A percentile compares a stretch with the other conserved stretches of the same genome.
Conservation (phyloP, 92 coral and sea anemone genomes). For the Nematostella vectensis region DNA sequence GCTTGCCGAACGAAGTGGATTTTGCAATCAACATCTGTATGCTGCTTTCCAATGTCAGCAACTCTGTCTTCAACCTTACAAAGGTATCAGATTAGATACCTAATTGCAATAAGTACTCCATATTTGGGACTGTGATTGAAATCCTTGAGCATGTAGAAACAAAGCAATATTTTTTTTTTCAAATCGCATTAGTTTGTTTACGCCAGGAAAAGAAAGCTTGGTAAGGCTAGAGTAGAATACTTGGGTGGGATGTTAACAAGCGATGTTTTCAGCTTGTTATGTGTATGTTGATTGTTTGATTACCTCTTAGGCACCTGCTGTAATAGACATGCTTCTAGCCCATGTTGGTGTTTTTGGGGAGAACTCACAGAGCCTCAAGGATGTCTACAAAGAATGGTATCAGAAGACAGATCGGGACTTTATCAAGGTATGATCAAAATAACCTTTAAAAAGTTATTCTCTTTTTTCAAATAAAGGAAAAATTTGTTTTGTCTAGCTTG, state of each 20-base stretch:
- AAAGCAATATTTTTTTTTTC: no score
- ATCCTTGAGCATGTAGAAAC: not conserved
- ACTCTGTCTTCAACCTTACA: constrained; percentile 93
- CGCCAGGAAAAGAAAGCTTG: no score
- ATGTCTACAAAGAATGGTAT: constrained; percentile 85
- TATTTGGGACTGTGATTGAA: not conserved
- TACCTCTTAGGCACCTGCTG: constrained; percentile 82
- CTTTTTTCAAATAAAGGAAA: not conserved
- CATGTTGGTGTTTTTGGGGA: constrained; percentile 85
- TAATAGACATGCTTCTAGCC: constrained; percentile 84
- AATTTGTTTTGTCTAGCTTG: not conserved
- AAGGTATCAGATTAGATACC: no score
- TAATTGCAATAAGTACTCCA: not conserved
- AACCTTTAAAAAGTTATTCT: not conserved
- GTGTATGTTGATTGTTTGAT: constrained; percentile 4
- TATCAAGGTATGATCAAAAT: constrained; percentile 34
- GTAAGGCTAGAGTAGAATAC: no score
- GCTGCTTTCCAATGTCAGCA: constrained; percentile 95
- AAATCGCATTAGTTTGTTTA: no score
- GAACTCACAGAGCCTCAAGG: constrained; percentile 68
- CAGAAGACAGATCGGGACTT: constrained; percentile 88
- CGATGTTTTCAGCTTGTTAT: not conserved
- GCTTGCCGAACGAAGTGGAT: constrained; percentile 97
- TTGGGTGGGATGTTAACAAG: no score
- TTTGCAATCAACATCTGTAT: constrained; percentile 97